Evolutionary conservation across 2,113 vertebrate genomes (phyloP).

Genomic region (Gopherus evgoodei): DNA sequence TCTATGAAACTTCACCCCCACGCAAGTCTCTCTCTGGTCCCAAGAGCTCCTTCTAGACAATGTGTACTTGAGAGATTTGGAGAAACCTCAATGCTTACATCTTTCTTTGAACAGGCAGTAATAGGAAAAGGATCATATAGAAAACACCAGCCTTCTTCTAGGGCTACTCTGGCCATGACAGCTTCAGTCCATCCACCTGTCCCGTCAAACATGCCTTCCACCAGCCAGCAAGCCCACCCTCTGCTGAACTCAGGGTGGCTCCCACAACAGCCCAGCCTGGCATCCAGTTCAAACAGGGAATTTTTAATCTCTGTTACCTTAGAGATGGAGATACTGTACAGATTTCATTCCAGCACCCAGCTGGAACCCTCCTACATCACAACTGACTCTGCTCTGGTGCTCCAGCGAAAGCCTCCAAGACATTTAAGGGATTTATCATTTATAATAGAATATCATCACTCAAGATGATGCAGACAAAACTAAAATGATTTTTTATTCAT

Average conservation of each 20-base stretch:
- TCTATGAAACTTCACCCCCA: slow-evolving; percentile 36
- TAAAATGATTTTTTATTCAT: not conserved
- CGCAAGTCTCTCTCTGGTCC: not conserved
- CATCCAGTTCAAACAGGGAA: not conserved
- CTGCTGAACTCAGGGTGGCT: not conserved
- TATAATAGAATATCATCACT: not conserved
- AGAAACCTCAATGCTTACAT: not conserved
- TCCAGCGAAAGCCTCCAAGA: not conserved
- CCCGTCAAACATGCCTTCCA: not conserved
- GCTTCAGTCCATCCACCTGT: not conserved
- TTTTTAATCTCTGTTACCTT: not conserved
- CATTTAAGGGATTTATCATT: not conserved
- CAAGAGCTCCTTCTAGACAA: not conserved
- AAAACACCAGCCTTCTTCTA: not conserved
- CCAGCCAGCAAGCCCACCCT: not conserved
- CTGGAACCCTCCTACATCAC: not conserved
- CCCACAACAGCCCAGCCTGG: not conserved
- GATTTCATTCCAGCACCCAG: not conserved
- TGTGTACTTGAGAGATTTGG: not conserved
- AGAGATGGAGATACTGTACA: not conserved
- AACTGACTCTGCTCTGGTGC: not conserved
- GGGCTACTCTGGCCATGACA: not conserved
- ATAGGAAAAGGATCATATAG: not conserved
- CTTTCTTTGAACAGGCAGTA: not conserved
- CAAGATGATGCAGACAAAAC: not conserved